Evolutionary conservation across 2,113 vertebrate species (phyloP), one percentile per base, ranked within the genome.

Genomic region (Megaceryle maxima): DNA sequence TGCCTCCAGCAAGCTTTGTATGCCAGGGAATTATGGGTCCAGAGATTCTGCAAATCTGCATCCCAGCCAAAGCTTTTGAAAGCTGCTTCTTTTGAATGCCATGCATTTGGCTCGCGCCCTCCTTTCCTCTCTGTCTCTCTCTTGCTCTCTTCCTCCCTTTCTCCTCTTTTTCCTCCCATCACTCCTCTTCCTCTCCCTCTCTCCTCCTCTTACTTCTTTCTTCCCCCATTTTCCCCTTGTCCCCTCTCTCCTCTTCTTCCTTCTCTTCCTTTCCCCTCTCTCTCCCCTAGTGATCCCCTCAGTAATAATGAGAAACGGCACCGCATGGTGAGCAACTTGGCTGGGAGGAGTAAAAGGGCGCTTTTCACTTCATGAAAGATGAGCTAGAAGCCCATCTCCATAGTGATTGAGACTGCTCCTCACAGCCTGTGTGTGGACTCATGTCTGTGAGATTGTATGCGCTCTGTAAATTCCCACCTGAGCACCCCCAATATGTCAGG

Each of bases 11-110:
- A 92, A 96, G 95, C 91, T 96, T 94, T 89, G 85, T 95, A 39
- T 96, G 96, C 97, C 96, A 97, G 90, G 86, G 95, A 96, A 96
- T 97, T 93, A 94, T 97, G 94, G 93, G 96, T 94, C 96, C 96
- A 95, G 96, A 95, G 93, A 92, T 95, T 95, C 94, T 95, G 95
- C 93, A 97, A 95, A 96, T 83, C 96, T 92, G 96, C 92, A 92
- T 94, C 88, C 80, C 94, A 96, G 97, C 95, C 96, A 97, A 97
- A 92, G 94, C 95, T 94, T 97, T 96, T 96, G 95, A 97, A 97
- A 96, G 92, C 95, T 92, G 95, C 96, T 96, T 68, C 94, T 90
- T 96, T 97, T 96, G 97, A 95, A 94, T 93, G 93, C 94, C 92
- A 91, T 88, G 81, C 76, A 33, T 95, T 96, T 96, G 90, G 96